Evolutionary conservation across 2,888 invertebrate genomes (phyloP).

Genomic region (Ariolimax columbianus): DNA sequence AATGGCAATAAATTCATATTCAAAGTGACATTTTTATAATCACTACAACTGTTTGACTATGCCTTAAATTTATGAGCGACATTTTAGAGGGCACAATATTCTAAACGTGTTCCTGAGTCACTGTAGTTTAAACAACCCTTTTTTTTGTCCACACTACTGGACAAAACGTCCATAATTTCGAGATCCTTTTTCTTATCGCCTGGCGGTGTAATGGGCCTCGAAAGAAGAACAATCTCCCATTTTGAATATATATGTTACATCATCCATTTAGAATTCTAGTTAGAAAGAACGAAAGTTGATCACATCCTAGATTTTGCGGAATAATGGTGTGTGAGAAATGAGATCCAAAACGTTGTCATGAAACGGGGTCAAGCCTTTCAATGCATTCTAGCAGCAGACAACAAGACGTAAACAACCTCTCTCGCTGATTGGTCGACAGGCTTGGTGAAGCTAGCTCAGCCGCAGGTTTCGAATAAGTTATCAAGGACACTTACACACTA

Average conservation of each 20-base stretch:
- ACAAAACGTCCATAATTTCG: slow-evolving; percentile 37
- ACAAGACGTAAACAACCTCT: slow-evolving; percentile 72
- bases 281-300: neutral
- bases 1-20: neutral
- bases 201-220: neutral
- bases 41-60: neutral
- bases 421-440: slow-evolving; percentile 67
- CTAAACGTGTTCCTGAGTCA: slow-evolving; percentile 6
- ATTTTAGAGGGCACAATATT: neutral
- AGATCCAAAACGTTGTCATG: slow-evolving; percentile 3
- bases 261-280: slow-evolving; percentile 17
- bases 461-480: slow-evolving; percentile 55
- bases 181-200: slow-evolving; percentile 12
- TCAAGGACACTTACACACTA: slow-evolving; percentile 54
- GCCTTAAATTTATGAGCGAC: neutral
- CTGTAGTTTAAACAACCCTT: neutral
- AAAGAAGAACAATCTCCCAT: neutral
- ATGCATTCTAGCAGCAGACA: slow-evolving; percentile 45
- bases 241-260: neutral
- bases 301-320: neutral
- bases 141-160: slow-evolving; percentile 36
- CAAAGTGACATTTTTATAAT: neutral
- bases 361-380: slow-evolving; percentile 38
- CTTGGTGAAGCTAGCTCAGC: slow-evolving; percentile 49
- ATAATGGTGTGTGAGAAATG: neutral